These are phyloP conservation scores for Drosophila picticornis DNA, from an alignment of 2,888 invertebrate species.

Conservation along the genomic window DNA sequence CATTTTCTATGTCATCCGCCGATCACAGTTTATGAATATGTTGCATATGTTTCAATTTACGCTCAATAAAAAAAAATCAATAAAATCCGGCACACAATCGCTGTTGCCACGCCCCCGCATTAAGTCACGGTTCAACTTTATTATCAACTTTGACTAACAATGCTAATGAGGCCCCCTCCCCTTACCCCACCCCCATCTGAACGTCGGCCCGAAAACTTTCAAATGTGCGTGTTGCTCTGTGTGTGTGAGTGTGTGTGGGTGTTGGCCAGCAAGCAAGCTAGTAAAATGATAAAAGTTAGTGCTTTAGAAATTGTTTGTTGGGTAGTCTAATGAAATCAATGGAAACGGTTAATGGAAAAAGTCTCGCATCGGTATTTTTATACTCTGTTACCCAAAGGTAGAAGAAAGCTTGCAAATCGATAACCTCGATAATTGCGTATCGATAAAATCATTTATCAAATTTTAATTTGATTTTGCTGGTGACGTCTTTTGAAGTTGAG, in stretches of 20 bases:
- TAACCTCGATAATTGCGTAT: background rate
- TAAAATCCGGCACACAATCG: conserved; percentile 20
- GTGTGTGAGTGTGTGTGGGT: conserved; percentile 11
- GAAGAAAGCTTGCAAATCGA: background rate
- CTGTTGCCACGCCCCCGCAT: conserved; percentile 32
- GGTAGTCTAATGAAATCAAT: conserved; percentile 12
- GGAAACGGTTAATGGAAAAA: conserved; percentile 19
- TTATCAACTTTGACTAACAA: conserved; percentile 75
- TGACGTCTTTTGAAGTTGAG: background rate
- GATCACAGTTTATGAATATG: conserved; percentile 10
- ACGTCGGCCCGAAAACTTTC: conserved; percentile 64
- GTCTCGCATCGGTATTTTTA: background rate
- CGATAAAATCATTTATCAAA: background rate
- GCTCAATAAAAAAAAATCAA: conserved; percentile 47
- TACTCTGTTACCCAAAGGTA: background rate
- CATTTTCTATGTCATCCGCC: conserved; percentile 2
- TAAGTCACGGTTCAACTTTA: conserved; percentile 50
- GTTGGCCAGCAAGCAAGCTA: conserved; percentile 8
- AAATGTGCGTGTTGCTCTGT: conserved; percentile 13
- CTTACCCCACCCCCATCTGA: conserved; percentile 27
- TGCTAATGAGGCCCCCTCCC: conserved; percentile 65
- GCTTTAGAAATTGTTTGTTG: conserved; percentile 25
- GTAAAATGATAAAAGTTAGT: conserved; percentile 62
- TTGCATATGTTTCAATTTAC: conserved; percentile 46
- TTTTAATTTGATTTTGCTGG: background rate